Conservation (phyloP, 2,888 invertebrate genomes). For the Brachyptera risi region DNA sequence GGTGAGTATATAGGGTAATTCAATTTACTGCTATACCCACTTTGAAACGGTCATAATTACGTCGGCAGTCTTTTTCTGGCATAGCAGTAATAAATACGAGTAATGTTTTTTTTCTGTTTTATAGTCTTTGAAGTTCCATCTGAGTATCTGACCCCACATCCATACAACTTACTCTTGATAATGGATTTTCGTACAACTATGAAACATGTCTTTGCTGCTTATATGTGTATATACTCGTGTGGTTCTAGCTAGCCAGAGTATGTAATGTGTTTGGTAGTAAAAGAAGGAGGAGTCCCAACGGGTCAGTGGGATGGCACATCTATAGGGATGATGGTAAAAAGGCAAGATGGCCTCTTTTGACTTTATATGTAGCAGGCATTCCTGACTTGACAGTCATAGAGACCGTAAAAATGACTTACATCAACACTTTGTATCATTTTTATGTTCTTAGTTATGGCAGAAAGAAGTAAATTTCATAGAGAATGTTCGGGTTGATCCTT, state of each 20-base stretch:
- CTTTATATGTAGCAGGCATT: too few relatives aligned
- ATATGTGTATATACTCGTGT: too few relatives aligned
- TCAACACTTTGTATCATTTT: too few relatives aligned
- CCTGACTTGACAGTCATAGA: too few relatives aligned
- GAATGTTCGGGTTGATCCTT: too few relatives aligned
- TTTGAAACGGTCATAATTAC: conserved; percentile 48
- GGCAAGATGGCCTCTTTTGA: conserved; percentile 50
- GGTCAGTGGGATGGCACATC: conserved; percentile 52
- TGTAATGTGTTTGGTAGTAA: conserved; percentile 23
- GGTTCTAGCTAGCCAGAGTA: too few relatives aligned
- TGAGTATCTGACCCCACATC: too few relatives aligned
- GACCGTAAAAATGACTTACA: too few relatives aligned
- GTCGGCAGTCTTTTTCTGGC: conserved; percentile 46
- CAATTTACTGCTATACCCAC: conserved; percentile 47
- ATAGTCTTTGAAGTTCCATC: not conserved
- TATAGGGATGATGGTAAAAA: conserved; percentile 51
- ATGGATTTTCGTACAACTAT: conserved; percentile 18
- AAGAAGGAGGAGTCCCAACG: conserved; percentile 50
- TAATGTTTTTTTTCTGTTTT: conserved; percentile 39
- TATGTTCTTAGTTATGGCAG: too few relatives aligned
- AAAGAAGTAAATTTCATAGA: too few relatives aligned
- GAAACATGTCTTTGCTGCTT: conserved; percentile 24
- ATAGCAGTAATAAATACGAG: conserved; percentile 47
- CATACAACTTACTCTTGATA: conserved; percentile 1
- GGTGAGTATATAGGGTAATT: too few relatives aligned